Evolutionary conservation across 2,888 invertebrate species (phyloP), one percentile per base, ranked within the genome.

Genomic region (Carpatolechia fugitivella): DNA sequence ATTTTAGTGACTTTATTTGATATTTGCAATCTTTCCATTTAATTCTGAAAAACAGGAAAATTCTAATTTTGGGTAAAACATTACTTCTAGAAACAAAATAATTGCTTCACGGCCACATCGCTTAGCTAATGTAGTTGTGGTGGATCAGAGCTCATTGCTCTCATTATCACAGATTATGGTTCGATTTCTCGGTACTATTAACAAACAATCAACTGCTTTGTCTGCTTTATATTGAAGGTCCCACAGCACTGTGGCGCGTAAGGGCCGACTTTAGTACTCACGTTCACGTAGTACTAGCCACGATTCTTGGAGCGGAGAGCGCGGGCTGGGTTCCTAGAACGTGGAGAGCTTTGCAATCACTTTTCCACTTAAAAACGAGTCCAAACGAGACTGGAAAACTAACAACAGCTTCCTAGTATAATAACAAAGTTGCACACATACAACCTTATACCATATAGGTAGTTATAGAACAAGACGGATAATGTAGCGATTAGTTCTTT

Each of bases 381-480:
- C 29, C 44, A 44, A 24, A 44, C 44, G 24, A 13, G 44, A 44
- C 13, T 44, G 44, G 24, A n/a, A 33, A 44, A 44, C 44, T 44
- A 44, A 44, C 20, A 29, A 13, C 44, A n/a, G 24, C 13, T 20
- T 44, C 13, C 20, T 18, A 33, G 33, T n/a, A 24, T 8, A 40
- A 40, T 24, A 24, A n/a, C 44, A 24, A 13, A 24, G 44, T 44
- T 44, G n/a, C 3, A 10, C n/a, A 18, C 2, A 38, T 11, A n/a
- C 24, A 20, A 16, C 5, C 20, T 36, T 20, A 11, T 16, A 41
- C 7, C 24, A 24, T 41, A 41, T 41, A 41, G n/a, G 20, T 3
- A 16, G 0, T 1, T 38, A 2, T 8, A 38, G 16, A 5, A 8
- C n/a, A n/a, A n/a, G n/a, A n/a, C n/a, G n/a, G n/a, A n/a, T n/a